These are phyloP conservation scores for Pocillopora meandrina DNA, from an alignment of 92 coral and sea anemone species.

Conservation along the genomic window DNA sequence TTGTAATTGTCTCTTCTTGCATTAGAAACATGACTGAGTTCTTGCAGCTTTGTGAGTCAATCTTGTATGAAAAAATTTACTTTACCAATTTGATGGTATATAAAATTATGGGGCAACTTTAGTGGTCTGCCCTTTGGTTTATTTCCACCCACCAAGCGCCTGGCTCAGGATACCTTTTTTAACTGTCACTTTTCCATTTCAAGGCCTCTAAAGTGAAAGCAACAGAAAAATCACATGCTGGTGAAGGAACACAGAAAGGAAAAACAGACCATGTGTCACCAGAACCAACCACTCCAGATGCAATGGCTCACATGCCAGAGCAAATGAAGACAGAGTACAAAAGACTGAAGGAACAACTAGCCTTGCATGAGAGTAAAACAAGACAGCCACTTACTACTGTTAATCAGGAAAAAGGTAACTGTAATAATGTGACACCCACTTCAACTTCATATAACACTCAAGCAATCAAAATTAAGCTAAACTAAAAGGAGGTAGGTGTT, in stretches of 20 bases:
- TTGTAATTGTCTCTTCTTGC: no score
- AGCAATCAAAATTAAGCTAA: no score
- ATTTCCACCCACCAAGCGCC: no score
- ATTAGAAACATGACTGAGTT: no score
- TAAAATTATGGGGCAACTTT: no score
- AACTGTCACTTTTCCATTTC: background rate
- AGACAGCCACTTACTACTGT: conserved; percentile 72
- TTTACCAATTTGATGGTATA: no score
- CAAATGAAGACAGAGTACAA: conserved; percentile 86
- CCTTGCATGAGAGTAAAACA: conserved; percentile 76
- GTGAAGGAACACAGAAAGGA: conserved; percentile 2
- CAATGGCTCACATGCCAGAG: conserved; percentile 83
- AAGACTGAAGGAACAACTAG: conserved; percentile 80
- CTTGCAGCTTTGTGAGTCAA: no score
- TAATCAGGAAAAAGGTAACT: conserved; percentile 82
- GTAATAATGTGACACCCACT: background rate
- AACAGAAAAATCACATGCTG: conserved; percentile 1
- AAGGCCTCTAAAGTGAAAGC: conserved; percentile 62
- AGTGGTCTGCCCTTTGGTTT: no score
- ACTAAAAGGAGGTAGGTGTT: no score
- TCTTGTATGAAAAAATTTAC: no score
- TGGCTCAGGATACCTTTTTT: background rate
- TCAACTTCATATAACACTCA: background rate
- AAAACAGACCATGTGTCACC: conserved; percentile 7
- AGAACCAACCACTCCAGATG: conserved; percentile 94